These are phyloP conservation scores for Agapornis roseicollis DNA, from an alignment of 2,113 vertebrate genomes.

Conservation along the genomic window DNA sequence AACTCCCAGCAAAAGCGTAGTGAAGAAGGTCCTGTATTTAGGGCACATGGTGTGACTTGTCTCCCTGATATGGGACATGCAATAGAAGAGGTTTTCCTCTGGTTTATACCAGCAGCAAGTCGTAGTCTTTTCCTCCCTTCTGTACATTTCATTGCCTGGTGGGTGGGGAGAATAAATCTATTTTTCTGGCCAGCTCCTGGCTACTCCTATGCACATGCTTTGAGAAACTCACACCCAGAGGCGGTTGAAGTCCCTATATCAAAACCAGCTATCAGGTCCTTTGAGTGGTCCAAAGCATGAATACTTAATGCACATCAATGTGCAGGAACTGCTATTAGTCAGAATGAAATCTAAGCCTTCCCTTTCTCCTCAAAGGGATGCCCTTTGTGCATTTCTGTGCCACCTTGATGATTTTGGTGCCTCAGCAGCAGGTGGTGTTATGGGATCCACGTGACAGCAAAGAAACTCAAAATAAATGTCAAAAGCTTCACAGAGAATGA, in stretches of 20 bases:
- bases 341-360: background rate
- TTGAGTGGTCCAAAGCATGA: background rate
- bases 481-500: conserved; percentile 50
- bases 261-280: background rate
- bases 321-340: background rate
- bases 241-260: background rate
- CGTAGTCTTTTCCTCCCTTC: background rate
- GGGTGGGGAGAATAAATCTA: background rate
- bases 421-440: background rate
- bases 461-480: conserved; percentile 47
- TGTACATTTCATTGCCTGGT: background rate
- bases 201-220: background rate
- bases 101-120: background rate
- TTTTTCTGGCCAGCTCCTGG: background rate
- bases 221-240: background rate
- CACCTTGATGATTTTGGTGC: background rate
- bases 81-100: background rate
- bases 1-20: too few relatives aligned
- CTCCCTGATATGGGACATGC: background rate
- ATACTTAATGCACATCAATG: background rate
- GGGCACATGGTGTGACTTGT: fast-evolving
- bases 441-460: background rate
- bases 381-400: background rate
- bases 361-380: background rate
- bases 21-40: background rate